phyloP scores from a whole-genome alignment of 2,888 invertebrate species.

The Lepetodrilus schrolli region DNA sequence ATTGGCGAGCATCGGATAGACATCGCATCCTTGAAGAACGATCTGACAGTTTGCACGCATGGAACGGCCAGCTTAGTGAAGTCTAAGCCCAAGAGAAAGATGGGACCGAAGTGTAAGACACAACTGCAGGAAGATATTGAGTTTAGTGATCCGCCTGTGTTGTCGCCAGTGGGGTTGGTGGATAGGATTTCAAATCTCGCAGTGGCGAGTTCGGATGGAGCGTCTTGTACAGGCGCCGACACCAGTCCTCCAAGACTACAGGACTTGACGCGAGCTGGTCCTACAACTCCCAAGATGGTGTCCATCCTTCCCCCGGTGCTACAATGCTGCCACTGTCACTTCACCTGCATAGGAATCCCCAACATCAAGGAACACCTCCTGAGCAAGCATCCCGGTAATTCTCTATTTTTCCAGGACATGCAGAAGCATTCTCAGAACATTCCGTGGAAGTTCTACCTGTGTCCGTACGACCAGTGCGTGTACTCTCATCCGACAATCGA shows the following conservation, averaged over 20 bases:
- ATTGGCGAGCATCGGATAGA: conserved; percentile 1
- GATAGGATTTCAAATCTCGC: too few relatives aligned
- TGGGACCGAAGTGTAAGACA: neutral
- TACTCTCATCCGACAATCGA: neutral
- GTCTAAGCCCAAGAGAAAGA: neutral
- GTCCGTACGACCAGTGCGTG: neutral
- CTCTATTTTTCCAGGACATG: neutral
- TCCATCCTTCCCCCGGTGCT: conserved; percentile 28
- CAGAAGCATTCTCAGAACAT: conserved; percentile 3
- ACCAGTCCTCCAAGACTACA: neutral
- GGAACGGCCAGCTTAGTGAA: neutral
- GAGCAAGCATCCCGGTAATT: neutral
- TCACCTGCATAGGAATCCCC: neutral
- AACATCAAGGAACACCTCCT: neutral
- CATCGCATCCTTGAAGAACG: too few relatives aligned
- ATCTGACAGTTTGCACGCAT: neutral
- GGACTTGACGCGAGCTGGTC: conserved; percentile 47
- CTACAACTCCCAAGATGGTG: conserved; percentile 5
- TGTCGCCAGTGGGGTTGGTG: neutral
- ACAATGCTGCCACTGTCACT: neutral
- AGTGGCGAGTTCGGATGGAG: neutral
- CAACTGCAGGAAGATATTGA: neutral
- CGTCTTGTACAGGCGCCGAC: conserved; percentile 1
- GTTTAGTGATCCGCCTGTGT: neutral
- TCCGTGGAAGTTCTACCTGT: neutral